Evolutionary conservation across 1,140 invertebrate species (phyloP).

Genomic region (Drosophila murphyi): DNA sequence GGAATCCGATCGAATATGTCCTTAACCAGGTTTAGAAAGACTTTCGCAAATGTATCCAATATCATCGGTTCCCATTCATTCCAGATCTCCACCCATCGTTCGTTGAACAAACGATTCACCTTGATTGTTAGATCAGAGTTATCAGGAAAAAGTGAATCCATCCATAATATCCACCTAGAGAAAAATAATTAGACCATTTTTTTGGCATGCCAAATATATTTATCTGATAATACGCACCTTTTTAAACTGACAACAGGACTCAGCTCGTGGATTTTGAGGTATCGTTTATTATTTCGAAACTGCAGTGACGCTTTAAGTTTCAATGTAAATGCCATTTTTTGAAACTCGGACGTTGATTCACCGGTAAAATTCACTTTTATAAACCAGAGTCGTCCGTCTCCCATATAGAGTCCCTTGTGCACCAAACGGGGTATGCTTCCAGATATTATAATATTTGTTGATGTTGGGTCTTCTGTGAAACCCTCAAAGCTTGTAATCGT

Average conservation of each 20-base stretch:
- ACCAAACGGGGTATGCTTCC: conserved; percentile 58
- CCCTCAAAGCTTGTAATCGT: conserved; percentile 56
- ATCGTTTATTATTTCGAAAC: conserved; percentile 60
- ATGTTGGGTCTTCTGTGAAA: conserved; percentile 51
- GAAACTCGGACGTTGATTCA: conserved; percentile 56
- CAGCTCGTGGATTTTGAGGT: conserved; percentile 57
- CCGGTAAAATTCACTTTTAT: conserved; percentile 39
- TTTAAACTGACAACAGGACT: conserved; percentile 47
- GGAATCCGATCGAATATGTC: conserved; percentile 5
- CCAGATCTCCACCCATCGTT: conserved; percentile 29
- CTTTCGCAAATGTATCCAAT: conserved; percentile 12
- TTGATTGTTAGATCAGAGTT: conserved; percentile 20
- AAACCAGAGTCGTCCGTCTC: conserved; percentile 31
- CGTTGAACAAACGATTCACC: conserved; percentile 26
- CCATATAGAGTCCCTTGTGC: conserved; percentile 46
- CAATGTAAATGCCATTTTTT: conserved; percentile 52
- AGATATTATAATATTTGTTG: conserved; percentile 46
- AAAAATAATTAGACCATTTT: neutral
- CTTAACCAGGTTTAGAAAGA: conserved; percentile 13
- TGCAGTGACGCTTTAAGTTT: conserved; percentile 55
- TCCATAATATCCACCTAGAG: conserved; percentile 7
- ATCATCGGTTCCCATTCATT: conserved; percentile 23
- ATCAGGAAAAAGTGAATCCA: conserved; percentile 23
- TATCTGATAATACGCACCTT: conserved; percentile 33
- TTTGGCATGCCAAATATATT: neutral